Evolutionary conservation across 2,113 vertebrate genomes (phyloP).

Genomic region (Circaetus gallicus): DNA sequence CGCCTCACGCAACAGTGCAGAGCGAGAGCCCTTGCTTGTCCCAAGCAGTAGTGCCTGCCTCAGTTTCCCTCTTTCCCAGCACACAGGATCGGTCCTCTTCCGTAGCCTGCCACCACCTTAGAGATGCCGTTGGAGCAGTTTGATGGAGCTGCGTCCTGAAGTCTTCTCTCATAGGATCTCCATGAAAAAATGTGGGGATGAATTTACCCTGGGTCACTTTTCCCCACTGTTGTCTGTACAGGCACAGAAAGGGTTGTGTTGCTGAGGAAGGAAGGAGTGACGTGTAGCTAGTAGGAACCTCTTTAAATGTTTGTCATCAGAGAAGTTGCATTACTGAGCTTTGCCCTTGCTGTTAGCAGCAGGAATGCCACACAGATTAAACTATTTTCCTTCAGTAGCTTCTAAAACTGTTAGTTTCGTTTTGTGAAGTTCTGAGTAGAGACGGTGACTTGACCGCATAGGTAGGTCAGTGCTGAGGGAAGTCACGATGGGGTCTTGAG

Average conservation of each 20-base stretch:
- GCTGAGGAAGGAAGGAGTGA: neutral
- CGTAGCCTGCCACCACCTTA: neutral
- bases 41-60: neutral
- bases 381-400: neutral
- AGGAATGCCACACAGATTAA: neutral
- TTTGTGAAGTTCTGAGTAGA: neutral
- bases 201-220: neutral
- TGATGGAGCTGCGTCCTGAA: neutral
- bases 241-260: neutral
- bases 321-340: neutral
- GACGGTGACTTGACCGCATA: fast-evolving
- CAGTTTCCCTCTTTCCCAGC: neutral
- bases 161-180: neutral
- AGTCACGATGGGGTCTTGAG: fast-evolving
- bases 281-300: neutral
- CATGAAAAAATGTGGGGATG: fast-evolving
- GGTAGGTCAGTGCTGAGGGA: neutral
- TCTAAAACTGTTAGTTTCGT: neutral
- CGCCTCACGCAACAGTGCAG: neutral
- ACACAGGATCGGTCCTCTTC: fast-evolving
- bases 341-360: neutral
- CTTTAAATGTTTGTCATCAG: neutral
- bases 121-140: fast-evolving
- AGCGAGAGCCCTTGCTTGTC: neutral
- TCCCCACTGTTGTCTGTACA: neutral